Percentiles rank a stretch among this genome's conserved stretches.
Evolutionary conservation across 1,140 invertebrate genomes (phyloP).

Genomic region (Pachyrhynchus sulphureomaculatus): DNA sequence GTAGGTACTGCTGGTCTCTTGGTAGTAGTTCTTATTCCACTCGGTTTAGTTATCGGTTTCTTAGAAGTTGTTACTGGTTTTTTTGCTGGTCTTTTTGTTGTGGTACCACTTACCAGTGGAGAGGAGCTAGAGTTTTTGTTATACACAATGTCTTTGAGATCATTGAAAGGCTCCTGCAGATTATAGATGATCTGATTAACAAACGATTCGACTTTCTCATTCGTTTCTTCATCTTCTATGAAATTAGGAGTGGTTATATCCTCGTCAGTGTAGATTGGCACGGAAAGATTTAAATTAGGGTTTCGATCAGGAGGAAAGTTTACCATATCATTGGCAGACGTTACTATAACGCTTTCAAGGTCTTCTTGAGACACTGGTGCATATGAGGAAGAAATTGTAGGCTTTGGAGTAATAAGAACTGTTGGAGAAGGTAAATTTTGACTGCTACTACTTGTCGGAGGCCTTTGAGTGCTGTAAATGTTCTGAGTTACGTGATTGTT

Average conservation of each 20-base stretch:
- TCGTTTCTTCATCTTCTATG: constrained; percentile 71
- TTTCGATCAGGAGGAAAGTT: constrained; percentile 83
- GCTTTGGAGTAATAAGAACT: constrained; percentile 62
- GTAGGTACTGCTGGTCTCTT: constrained; percentile 41
- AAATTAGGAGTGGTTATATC: constrained; percentile 68
- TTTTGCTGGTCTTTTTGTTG: constrained; percentile 54
- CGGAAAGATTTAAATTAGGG: constrained; percentile 73
- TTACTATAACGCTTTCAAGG: constrained; percentile 30
- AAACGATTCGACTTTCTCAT: constrained; percentile 77
- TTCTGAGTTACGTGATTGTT: constrained; percentile 60
- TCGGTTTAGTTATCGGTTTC: constrained; percentile 43
- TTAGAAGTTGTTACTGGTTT: constrained; percentile 46
- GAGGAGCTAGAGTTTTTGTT: constrained; percentile 47
- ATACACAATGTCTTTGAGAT: constrained; percentile 71
- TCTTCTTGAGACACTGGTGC: constrained; percentile 32
- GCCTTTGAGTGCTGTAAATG: constrained; percentile 46
- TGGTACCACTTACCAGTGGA: constrained; percentile 42
- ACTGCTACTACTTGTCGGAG: constrained; percentile 27
- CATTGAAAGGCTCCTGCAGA: constrained; percentile 77
- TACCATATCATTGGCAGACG: constrained; percentile 67
- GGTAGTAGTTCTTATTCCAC: constrained; percentile 34
- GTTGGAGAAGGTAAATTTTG: constrained; percentile 55
- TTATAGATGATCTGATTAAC: constrained; percentile 81
- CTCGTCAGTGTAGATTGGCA: constrained; percentile 55
- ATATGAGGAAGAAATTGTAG: constrained; percentile 52